Conservation (phyloP, 2,888 invertebrate species). For the Amiota minor region DNA sequence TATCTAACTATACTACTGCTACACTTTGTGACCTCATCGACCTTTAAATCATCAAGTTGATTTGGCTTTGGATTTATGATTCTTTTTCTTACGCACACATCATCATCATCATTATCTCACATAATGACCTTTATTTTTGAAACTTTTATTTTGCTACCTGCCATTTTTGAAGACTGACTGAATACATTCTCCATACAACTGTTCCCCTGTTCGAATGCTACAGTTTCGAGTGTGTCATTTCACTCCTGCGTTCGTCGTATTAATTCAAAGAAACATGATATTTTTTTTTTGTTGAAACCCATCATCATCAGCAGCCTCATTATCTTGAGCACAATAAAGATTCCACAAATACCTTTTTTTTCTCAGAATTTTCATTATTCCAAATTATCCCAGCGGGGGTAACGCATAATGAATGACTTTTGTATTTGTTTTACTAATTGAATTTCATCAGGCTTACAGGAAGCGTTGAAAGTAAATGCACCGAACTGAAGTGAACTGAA, state of each 20-base stretch:
- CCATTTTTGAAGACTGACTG: background rate
- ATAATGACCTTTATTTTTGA: too few species aligned
- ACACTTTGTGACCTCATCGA: background rate
- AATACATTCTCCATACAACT: constrained; percentile 35
- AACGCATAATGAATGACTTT: constrained; percentile 41
- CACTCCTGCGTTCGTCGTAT: constrained; percentile 20
- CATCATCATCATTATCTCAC: too few species aligned
- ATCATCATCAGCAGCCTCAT: too few species aligned
- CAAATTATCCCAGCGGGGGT: background rate
- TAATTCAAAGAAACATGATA: background rate
- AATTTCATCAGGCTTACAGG: constrained; percentile 59
- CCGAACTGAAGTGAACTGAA: background rate
- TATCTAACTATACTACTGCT: background rate
- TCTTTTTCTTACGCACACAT: too few species aligned
- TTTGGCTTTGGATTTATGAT: too few species aligned
- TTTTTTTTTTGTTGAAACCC: constrained; percentile 1
- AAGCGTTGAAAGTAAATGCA: constrained; percentile 7
- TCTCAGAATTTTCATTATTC: too few species aligned
- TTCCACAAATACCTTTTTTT: too few species aligned
- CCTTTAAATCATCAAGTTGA: background rate
- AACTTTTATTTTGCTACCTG: background rate
- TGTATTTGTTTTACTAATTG: constrained; percentile 57
- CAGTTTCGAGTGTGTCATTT: constrained; percentile 51
- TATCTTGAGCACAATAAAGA: too few species aligned
- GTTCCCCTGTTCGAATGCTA: constrained; percentile 47